Percentiles rank a stretch among this genome's conserved stretches.
Conservation (phyloP, 92 coral and sea anemone genomes). For the Paramuricea clavata region DNA sequence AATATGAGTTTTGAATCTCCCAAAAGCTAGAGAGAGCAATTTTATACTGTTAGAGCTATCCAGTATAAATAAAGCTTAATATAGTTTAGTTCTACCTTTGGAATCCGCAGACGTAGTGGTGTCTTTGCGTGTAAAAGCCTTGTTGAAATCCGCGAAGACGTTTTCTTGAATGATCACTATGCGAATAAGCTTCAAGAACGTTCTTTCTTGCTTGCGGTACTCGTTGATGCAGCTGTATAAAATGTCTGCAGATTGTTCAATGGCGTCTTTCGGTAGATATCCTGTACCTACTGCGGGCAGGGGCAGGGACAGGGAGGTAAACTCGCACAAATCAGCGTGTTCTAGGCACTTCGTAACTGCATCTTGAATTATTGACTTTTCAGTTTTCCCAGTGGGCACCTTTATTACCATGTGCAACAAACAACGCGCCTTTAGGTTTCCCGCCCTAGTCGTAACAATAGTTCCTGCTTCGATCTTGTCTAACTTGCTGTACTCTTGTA, state of each 20-base stretch:
- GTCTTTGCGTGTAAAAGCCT: constrained; percentile 46
- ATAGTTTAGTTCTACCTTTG: not conserved
- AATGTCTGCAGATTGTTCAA: constrained; percentile 41
- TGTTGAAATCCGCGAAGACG: constrained; percentile 63
- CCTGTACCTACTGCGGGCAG: constrained; percentile 63
- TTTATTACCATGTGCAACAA: constrained; percentile 11
- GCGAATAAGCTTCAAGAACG: constrained; percentile 39
- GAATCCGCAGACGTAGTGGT: not conserved
- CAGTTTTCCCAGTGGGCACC: not conserved
- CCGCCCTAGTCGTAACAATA: constrained; percentile 35
- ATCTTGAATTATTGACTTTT: not conserved
- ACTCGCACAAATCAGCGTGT: constrained; percentile 31
- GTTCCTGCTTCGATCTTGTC: constrained; percentile 15
- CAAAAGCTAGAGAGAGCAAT: no score
- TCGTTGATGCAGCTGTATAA: constrained; percentile 22
- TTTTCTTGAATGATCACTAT: constrained; percentile 56
- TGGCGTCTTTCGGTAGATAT: not conserved
- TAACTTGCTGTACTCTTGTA: not conserved
- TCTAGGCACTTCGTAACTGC: constrained; percentile 10
- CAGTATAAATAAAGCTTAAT: no score
- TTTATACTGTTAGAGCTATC: no score
- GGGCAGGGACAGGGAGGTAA: constrained; percentile 35
- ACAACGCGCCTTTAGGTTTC: not conserved
- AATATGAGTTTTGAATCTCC: no score
- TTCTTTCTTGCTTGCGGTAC: constrained; percentile 6